Conservation (phyloP, 2,888 invertebrate genomes). For the Drosophila histrio region DNA sequence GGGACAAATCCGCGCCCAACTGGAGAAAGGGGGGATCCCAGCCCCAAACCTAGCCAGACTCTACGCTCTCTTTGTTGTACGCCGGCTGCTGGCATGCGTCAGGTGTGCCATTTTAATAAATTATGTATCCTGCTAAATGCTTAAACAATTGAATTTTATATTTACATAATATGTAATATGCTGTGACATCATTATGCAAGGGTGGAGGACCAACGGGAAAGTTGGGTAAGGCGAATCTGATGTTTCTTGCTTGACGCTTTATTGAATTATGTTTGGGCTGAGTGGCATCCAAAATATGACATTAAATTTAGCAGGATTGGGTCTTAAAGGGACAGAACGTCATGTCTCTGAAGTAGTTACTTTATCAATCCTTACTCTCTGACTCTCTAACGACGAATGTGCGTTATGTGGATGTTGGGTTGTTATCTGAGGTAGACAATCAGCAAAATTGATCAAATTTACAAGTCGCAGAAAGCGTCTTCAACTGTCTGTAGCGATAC, state of each 20-base stretch:
- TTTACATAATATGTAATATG: constrained; percentile 82
- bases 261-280: constrained; percentile 73
- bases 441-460: not conserved
- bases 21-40: not conserved
- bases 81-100: constrained; percentile 71
- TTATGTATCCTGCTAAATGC: constrained; percentile 83
- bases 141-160: constrained; percentile 84
- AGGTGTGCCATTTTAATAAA: constrained; percentile 83
- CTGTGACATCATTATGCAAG: constrained; percentile 79
- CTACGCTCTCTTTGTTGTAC: constrained; percentile 45
- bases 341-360: not conserved
- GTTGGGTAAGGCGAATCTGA: not conserved
- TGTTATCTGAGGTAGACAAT: not conserved
- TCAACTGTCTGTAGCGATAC: too few relatives aligned
- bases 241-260: constrained; percentile 50
- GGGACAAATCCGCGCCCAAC: constrained; percentile 1
- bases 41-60: constrained; percentile 4
- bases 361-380: not conserved
- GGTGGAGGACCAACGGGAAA: not conserved
- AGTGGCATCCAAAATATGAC: constrained; percentile 71
- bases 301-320: constrained; percentile 46
- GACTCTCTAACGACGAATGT: too few relatives aligned
- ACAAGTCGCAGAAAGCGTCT: too few relatives aligned
- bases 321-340: not conserved
- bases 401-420: not conserved